Conservation (phyloP, 1,140 invertebrate genomes). For the Alviniconcha marisindica region DNA sequence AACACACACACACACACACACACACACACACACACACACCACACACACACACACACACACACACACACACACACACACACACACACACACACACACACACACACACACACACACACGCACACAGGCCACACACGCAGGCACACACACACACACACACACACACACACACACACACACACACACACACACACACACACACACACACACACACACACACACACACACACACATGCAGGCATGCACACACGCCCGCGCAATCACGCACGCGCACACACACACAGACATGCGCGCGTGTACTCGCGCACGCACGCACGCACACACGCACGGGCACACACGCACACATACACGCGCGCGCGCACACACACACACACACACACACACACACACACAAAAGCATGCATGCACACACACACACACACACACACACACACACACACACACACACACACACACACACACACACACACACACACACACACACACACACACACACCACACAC, state of each 20-base stretch:
- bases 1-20: not conserved
- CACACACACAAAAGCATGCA: not conserved
- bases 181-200: not conserved
- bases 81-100: no score
- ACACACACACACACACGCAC: no score
- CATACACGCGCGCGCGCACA: no score
- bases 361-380: not conserved
- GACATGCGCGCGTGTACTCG: no score
- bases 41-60: no score
- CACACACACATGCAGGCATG: no score
- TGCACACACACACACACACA: not conserved
- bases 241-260: no score
- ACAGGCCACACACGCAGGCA: not conserved
- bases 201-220: slow-evolving; percentile 16
- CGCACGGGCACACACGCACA: no score
- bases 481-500: no score
- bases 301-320: no score
- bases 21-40: not conserved
- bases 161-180: not conserved
- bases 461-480: not conserved
- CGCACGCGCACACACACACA: no score
- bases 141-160: not conserved
- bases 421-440: not conserved
- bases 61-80: no score
- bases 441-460: not conserved